Base-by-base conservation (phyloP, 2,888 invertebrate species). In the Tenthredo scrophulariae region DNA sequence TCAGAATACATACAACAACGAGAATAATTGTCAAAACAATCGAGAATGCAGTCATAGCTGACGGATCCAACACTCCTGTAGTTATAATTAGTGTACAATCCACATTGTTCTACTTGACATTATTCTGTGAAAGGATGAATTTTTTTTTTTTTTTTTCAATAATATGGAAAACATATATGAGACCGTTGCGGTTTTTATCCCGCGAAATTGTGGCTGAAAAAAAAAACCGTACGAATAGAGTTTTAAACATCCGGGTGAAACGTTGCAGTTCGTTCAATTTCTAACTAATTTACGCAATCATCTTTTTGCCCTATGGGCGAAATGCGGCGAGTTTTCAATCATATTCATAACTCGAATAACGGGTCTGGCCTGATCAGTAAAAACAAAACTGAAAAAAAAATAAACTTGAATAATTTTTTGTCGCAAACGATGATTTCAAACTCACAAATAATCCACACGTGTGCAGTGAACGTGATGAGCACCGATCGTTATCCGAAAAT, bases 21-120 rank as follows among this genome's bases (percentile, higher is more conserved):
- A 54, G 50, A 77, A 15, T 50, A 26, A 74, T 74, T 74, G 74
- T 74, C 5, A 26, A n/a, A 26, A 74, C 74, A 74, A 22, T 74
- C 6, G 74, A 26, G 13, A 22, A 74, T 74, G 74, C 40, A 74
- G 40, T 18, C 18, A 67, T 67, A 33, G 33, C 29, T 18, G 13
- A 13, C 29, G 33, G 33, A 67, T 67, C 33, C 67, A 54, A 54
- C n/a, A 15, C 67, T 67, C 33, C 18, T 6, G 33, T 67, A 26
- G 67, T 67, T 33, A 67, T 67, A 67, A 67, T 67, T 67, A 67
- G 67, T 33, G 33, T 18, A 67, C 67, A 29, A 67, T 67, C 13
- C 33, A 67, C 15, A 46, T 67, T 33, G 33, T 67, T 29, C 33
- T 33, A 33, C 18, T 15, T 67, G 15, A 18, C 67, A 67, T 67